A percentile compares a stretch with the other conserved stretches of the same genome.
phyloP scores from a whole-genome alignment of 2,888 invertebrate species.

The Atrina japonica region DNA sequence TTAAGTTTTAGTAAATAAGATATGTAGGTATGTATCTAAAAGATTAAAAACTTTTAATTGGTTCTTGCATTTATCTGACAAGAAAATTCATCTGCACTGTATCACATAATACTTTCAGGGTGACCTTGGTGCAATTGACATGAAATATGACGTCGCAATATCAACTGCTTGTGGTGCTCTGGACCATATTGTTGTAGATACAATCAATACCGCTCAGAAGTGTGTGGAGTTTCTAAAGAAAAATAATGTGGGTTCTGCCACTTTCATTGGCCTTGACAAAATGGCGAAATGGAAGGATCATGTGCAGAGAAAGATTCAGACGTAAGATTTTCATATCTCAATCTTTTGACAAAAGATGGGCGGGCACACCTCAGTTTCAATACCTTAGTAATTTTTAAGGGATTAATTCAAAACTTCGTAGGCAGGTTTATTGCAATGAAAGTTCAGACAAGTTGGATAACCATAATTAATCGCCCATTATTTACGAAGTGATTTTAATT shows the following conservation, averaged over 20 bases:
- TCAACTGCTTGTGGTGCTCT: conserved; percentile 94
- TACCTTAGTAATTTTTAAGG: not conserved
- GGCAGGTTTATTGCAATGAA: too few species aligned
- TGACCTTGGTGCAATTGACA: conserved; percentile 95
- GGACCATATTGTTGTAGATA: conserved; percentile 96
- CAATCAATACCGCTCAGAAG: conserved; percentile 90
- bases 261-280: conserved; percentile 94
- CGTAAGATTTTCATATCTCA: conserved; percentile 63
- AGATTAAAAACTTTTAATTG: too few species aligned
- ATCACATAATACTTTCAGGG: conserved; percentile 90
- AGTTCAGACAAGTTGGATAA: too few species aligned
- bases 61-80: too few species aligned
- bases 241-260: conserved; percentile 90
- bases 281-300: conserved; percentile 78
- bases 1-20: too few species aligned
- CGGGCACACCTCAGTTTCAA: not conserved
- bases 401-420: not conserved
- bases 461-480: too few species aligned
- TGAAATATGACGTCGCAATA: conserved; percentile 96
- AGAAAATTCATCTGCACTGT: too few species aligned
- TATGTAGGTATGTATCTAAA: too few species aligned
- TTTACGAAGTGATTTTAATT: too few species aligned
- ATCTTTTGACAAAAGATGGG: not conserved
- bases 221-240: conserved; percentile 91
- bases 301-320: conserved; percentile 71